Evolutionary conservation across 1,140 invertebrate species (phyloP), one percentile per base, ranked within the genome.

Genomic region (Zaprionus inermis): DNA sequence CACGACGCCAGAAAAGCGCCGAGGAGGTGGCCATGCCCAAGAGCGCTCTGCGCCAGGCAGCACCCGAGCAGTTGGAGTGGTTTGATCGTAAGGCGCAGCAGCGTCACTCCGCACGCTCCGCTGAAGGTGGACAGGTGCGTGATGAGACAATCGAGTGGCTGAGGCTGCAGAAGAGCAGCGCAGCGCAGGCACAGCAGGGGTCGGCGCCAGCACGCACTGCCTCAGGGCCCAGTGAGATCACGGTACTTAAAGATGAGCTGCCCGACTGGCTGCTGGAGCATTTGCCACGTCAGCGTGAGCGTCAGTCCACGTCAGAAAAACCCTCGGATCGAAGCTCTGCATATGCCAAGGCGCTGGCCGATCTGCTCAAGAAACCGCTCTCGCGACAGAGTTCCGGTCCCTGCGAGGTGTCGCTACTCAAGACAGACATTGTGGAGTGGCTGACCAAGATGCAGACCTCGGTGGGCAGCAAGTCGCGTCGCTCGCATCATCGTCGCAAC

Each of bases 391-490:
- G 90, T 22, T 92, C 91, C 18, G 91, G 91, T 0, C 82, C 88
- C 32, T 89, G 90, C 24, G 91, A 92, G 22, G 79, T 92, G 54
- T 92, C 91, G 6, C 75, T 91, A 44, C 82, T 92, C 5, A 91
- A 92, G 51, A 90, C 89, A 2, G 91, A 92, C 67, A 84, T 92
- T 20, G 91, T 92, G 28, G 92, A 92, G 58, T 92, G 92, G 92
- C 78, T 92, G 10, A 90, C 91, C 28, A 92, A 92, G 54, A 81
- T 91, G 80, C 91, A 92, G 60, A 76, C 72, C 7, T 80, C 72
- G n/a, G 73, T 67, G 41, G 38, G 77, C 30, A 32, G 64, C 41
- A 64, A 71, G 5, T 36, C 78, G 3, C 72, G 91, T 6, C 81
- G 84, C 5, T 60, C 85, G 14, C 88, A 92, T 55, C 91, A 92